Base-by-base conservation (phyloP, 2,113 vertebrate genomes). In the Synodontis membranacea region DNA sequence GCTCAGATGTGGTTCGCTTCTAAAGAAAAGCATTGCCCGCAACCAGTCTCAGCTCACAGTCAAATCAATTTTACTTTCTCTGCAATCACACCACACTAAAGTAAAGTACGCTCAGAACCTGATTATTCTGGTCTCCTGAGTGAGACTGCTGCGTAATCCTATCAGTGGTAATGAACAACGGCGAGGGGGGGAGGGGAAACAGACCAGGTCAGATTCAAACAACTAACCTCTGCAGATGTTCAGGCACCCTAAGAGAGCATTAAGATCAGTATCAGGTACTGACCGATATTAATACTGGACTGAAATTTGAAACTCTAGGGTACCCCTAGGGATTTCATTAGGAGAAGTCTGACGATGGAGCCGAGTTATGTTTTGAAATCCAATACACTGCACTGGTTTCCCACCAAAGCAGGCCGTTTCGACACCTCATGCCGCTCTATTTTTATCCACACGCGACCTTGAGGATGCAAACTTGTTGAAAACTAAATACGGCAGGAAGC, bases 301-400 rank as follows among this genome's bases (percentile, higher is more conserved):
- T 56, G 50, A 80, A 12, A 80, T 39, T 1, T 39, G 50, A 21
- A 25, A 37, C 78, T 14, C 31, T 25, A 23, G 0, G 31, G 31
- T 11, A 54, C 10, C 44, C 46, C 42, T 23, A 25, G 31, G 75
- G 31, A 62, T 79, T 85, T 80, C 52, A 72, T 37, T 82, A 70
- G 31, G 15, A 80, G 6, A 44, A 46, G 19, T 58, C 19, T 86
- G 58, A 39, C 28, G 46, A 89, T 86, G n/a, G 58, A 46, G 37
- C 10, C 0, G 66, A 58, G 42, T 54, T 12, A 46, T 60, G n/a
- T 66, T 84, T n/a, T 64, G 68, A 44, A 82, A 48, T 64, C 15
- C 60, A 44, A 74, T 70, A 39, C 3, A 23, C 60, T 70, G 42
- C 42, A 56, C 9, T 19, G 34, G 52, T 68, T 66, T 25, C 9